A percentile compares a stretch with the other conserved stretches of the same genome.
These are phyloP conservation scores for Xiphophorus birchmanni DNA, from an alignment of 2,797 vertebrate genomes.

Conservation along the genomic window DNA sequence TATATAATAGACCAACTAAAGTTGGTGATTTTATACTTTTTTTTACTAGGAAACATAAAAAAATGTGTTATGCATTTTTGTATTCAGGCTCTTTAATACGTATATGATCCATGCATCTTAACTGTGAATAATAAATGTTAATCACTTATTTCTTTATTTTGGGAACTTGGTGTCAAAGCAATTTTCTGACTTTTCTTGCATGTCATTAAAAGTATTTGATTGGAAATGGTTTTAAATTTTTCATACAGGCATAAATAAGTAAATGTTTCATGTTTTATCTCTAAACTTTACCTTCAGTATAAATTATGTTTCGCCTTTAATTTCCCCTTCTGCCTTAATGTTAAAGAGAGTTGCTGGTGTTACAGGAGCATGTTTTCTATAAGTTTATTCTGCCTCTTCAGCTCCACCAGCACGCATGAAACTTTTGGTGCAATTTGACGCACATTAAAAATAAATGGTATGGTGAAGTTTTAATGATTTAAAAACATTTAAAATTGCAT, in stretches of 20 bases:
- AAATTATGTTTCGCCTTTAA: constrained; percentile 11
- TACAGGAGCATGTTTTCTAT: constrained; percentile 9
- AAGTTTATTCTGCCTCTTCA: constrained; percentile 5
- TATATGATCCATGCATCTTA: background rate
- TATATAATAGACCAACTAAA: background rate
- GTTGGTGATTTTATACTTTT: background rate
- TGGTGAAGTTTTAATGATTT: constrained; percentile 46
- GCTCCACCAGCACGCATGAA: constrained; percentile 39
- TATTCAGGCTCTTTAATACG: background rate
- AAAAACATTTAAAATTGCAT: constrained; percentile 17
- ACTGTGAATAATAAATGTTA: constrained; percentile 40
- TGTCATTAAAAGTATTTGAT: background rate
- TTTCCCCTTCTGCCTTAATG: constrained; percentile 25
- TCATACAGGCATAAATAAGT: background rate
- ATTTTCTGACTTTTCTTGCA: background rate
- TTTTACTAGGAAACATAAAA: background rate
- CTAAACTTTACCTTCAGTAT: background rate
- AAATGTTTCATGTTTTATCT: background rate
- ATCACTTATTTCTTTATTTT: constrained; percentile 6
- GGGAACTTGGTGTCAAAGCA: constrained; percentile 15
- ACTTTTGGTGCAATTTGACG: constrained; percentile 41
- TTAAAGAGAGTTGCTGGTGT: constrained; percentile 1
- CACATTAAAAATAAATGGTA: constrained; percentile 39
- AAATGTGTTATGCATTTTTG: background rate
- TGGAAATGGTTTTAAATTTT: background rate